These are phyloP conservation scores for Trematomus loennbergii DNA, from an alignment of 2,113 vertebrate genomes.

Conservation along the genomic window DNA sequence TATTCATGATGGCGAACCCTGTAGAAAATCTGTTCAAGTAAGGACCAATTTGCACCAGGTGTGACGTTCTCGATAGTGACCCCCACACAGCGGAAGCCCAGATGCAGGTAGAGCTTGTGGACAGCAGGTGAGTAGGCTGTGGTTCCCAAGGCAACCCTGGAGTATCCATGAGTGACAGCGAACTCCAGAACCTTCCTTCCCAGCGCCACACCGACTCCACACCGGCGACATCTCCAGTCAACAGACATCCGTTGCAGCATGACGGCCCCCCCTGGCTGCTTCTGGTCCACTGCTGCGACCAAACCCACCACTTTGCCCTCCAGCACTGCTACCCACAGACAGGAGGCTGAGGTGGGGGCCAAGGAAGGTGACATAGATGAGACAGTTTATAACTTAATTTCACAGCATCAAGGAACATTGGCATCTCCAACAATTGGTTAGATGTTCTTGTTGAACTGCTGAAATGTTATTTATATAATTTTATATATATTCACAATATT, in stretches of 20 bases:
- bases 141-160: constrained; percentile 87
- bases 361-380: too few species aligned
- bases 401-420: too few species aligned
- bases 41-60: constrained; percentile 82
- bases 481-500: too few species aligned
- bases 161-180: constrained; percentile 84
- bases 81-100: constrained; percentile 89
- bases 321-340: constrained; percentile 89
- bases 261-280: constrained; percentile 77
- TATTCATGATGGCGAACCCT: constrained; percentile 90
- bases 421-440: too few species aligned
- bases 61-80: constrained; percentile 84
- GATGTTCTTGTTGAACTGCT: too few species aligned
- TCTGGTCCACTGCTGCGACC: constrained; percentile 83
- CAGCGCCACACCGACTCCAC: constrained; percentile 87
- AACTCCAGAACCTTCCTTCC: constrained; percentile 90
- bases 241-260: constrained; percentile 90
- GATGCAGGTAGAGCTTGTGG: constrained; percentile 88
- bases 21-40: constrained; percentile 89
- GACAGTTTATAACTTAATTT: too few species aligned
- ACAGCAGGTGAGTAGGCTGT: constrained; percentile 86
- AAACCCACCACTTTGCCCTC: constrained; percentile 88
- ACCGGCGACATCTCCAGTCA: constrained; percentile 83
- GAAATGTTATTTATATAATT: too few species aligned
- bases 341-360: too few species aligned